Conservation (phyloP, 1,140 invertebrate species). For the Papilio aristodemus region DNA sequence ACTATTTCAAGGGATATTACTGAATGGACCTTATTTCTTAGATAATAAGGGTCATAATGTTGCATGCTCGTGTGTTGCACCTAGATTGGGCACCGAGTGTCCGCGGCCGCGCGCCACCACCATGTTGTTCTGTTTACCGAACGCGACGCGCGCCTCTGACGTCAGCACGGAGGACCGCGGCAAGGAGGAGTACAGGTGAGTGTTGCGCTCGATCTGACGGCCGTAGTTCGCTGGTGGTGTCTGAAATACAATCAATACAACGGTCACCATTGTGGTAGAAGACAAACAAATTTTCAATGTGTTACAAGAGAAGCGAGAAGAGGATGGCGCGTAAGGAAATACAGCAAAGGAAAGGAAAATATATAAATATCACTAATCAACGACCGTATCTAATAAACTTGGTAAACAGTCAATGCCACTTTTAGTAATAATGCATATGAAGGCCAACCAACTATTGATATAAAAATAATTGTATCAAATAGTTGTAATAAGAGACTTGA, state of each 20-base stretch:
- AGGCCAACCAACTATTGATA: no score
- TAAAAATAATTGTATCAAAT: no score
- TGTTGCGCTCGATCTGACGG: conserved; percentile 83
- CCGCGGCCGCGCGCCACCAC: conserved; percentile 85
- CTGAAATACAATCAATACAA: conserved; percentile 66
- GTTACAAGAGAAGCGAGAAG: no score
- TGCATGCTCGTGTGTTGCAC: conserved; percentile 77
- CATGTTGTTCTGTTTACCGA: conserved; percentile 80
- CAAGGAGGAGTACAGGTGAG: conserved; percentile 89
- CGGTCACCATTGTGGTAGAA: conserved; percentile 20
- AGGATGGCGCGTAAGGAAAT: no score
- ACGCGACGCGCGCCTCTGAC: conserved; percentile 65
- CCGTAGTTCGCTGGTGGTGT: conserved; percentile 86
- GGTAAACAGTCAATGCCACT: no score
- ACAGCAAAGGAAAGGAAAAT: no score
- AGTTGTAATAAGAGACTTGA: no score
- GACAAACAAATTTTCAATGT: conserved; percentile 1
- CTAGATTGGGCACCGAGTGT: conserved; percentile 94
- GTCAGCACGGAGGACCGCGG: conserved; percentile 84
- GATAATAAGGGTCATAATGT: conserved; percentile 6
- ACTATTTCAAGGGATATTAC: conserved; percentile 5
- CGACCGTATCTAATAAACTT: no score
- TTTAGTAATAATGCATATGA: no score
- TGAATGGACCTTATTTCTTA: background rate
- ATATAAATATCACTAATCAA: no score